These are phyloP conservation scores for Gnathonemus longibarbis DNA, from an alignment of 2,113 vertebrate genomes.

Conservation along the genomic window DNA sequence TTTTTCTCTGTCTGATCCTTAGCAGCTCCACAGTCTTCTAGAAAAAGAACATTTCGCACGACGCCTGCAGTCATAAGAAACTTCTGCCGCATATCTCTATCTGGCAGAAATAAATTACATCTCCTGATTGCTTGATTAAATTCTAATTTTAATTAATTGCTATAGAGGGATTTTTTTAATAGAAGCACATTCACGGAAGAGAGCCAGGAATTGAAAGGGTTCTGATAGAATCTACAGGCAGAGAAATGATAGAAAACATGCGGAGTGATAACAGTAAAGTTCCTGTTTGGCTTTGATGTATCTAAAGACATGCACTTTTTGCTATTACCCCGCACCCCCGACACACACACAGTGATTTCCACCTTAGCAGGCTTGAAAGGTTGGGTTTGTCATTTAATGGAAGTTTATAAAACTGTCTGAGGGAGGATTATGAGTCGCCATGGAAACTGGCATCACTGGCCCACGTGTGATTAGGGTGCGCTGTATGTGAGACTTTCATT, in stretches of 20 bases:
- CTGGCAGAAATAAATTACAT: neutral
- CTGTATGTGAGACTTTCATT: neutral
- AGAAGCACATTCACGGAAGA: neutral
- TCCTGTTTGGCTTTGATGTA: neutral
- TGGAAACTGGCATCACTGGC: conserved; percentile 17
- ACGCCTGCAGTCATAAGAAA: conserved; percentile 7
- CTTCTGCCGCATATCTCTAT: neutral
- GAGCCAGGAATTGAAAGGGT: neutral
- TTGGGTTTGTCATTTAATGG: conserved; percentile 22
- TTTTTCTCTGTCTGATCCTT: neutral
- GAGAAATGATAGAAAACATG: neutral
- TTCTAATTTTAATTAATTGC: neutral
- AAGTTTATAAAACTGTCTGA: conserved; percentile 23
- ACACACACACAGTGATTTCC: neutral
- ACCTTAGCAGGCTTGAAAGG: conserved; percentile 18
- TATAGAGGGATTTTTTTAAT: neutral
- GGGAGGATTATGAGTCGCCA: conserved; percentile 21
- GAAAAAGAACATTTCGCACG: neutral
- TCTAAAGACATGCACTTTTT: conserved; percentile 8
- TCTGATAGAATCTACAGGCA: neutral
- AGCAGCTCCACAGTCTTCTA: neutral
- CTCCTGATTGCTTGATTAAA: conserved; percentile 9
- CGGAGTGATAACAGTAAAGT: neutral
- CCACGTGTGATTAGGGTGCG: neutral
- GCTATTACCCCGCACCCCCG: neutral